Evolutionary conservation across 2,888 invertebrate genomes (phyloP).

Genomic region (Dorcus hopei): DNA sequence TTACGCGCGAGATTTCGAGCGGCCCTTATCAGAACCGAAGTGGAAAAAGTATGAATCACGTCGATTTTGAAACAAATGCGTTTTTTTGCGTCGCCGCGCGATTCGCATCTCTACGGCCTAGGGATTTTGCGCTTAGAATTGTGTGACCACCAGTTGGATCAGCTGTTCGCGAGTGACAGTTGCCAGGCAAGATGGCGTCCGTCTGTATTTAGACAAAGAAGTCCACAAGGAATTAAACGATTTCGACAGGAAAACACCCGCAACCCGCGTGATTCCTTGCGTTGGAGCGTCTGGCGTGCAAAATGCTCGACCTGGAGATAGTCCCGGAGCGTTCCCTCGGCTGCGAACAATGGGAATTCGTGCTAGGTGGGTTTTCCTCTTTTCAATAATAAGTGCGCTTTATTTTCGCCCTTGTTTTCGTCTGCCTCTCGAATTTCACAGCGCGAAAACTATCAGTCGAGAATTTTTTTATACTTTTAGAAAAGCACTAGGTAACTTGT

Average conservation of each 20-base stretch:
- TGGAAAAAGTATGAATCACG: not conserved
- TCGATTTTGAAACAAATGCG: conserved; percentile 15
- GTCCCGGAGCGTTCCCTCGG: conserved; percentile 93
- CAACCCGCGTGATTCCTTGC: conserved; percentile 25
- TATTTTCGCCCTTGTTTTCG: conserved; percentile 12
- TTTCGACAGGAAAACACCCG: conserved; percentile 23
- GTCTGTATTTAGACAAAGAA: conserved; percentile 42
- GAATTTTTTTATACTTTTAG: too few relatives aligned
- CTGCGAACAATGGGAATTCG: conserved; percentile 97
- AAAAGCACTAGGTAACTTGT: too few relatives aligned
- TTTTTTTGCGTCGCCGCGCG: conserved; percentile 29
- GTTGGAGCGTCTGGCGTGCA: conserved; percentile 33
- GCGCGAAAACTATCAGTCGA: too few relatives aligned
- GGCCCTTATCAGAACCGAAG: not conserved
- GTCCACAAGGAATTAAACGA: conserved; percentile 32
- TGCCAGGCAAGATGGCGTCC: conserved; percentile 44
- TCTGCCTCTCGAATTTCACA: not conserved
- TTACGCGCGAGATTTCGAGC: too few relatives aligned
- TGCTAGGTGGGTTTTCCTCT: conserved; percentile 71
- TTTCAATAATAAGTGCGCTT: conserved; percentile 16
- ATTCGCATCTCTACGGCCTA: conserved; percentile 18
- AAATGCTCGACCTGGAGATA: conserved; percentile 95
- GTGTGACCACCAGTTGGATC: conserved; percentile 29
- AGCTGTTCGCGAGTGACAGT: conserved; percentile 46
- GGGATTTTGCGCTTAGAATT: too few relatives aligned